Base-by-base conservation (phyloP, 2,797 vertebrate species). In the Phylloscopus collybita region DNA sequence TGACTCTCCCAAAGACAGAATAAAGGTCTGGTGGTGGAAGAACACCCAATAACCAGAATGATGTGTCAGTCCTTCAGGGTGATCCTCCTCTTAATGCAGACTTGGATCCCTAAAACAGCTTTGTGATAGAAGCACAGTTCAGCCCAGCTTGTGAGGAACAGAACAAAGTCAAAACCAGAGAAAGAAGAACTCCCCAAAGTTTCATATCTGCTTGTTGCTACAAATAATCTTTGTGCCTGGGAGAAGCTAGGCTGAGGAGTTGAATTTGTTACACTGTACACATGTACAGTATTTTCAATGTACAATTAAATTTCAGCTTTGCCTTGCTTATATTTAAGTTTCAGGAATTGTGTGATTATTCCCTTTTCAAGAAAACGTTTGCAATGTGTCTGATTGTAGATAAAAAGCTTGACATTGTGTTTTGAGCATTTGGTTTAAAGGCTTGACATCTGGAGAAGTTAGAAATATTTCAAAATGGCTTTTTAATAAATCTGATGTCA, bases 21-120 rank as follows among this genome's bases (percentile, higher is more conserved):
- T 10, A 74, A 60, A 71, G 4, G 19, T 7, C 36, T 0, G 0
- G 19, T 1, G 3, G 11, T 22, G 19, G 51, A 66, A 47, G 60
- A 47, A 22, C 14, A 40, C 5, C 19, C 36, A 42, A 23, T 2
- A 51, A 15, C 19, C 49, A 59, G 4, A 21, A 72, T 10, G 13
- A 38, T 40, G 40, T 9, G 2, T 8, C 27, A 38, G 1, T 56
- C 27, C 54, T 79, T 36, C 1, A 1, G 40, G 11, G 19, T 32
- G 30, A 59, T 8, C 29, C 12, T 23, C 36, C 16, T 45, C 5
- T 9, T 80, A 20, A 5, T 3, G 14, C 1, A 56, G 40, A 15
- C 7, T 9, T 4, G 8, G 66, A 11, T 18, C 29, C 38, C 51
- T 36, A 36, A 13, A 3, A 10, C 54, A 27, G 49, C 3, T 67